Evolutionary conservation across 2,113 vertebrate species (phyloP).

Genomic region (Amphiprion percula): DNA sequence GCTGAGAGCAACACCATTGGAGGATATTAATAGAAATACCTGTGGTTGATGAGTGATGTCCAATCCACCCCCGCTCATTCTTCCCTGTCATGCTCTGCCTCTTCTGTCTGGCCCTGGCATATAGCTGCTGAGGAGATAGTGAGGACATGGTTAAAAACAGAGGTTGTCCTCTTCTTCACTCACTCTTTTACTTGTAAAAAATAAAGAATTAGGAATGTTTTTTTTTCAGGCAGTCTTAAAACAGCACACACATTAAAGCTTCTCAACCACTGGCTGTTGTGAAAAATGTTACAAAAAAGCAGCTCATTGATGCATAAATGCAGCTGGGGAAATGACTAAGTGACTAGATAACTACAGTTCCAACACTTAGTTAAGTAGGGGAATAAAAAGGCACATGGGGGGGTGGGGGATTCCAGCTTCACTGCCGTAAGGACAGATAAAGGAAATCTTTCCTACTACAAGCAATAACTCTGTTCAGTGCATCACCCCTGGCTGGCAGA

Average conservation of each 20-base stretch:
- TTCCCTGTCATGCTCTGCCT: constrained; percentile 59
- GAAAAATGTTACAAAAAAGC: constrained; percentile 51
- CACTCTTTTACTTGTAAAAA: constrained; percentile 38
- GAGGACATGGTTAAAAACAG: constrained; percentile 63
- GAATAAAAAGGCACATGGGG: too few relatives aligned
- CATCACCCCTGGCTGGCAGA: too few relatives aligned
- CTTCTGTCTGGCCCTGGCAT: constrained; percentile 56
- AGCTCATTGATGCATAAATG: neutral
- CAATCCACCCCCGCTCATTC: constrained; percentile 53
- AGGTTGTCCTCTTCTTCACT: constrained; percentile 24
- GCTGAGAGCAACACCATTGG: constrained; percentile 57
- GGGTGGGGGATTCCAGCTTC: too few relatives aligned
- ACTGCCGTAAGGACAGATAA: too few relatives aligned
- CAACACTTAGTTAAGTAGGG: too few relatives aligned
- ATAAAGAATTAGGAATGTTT: constrained; percentile 50
- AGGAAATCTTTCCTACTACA: too few relatives aligned
- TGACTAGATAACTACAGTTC: constrained; percentile 14
- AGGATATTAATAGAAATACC: constrained; percentile 84
- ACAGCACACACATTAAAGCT: constrained; percentile 30
- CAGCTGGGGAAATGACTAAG: constrained; percentile 1
- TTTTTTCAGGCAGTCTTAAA: constrained; percentile 59
- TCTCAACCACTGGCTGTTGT: constrained; percentile 14
- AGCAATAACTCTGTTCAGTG: too few relatives aligned
- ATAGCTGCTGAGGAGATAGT: constrained; percentile 63
- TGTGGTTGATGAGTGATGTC: constrained; percentile 78